Base-by-base conservation (phyloP, 1,140 invertebrate genomes). In the Sesamia nonagrioides region DNA sequence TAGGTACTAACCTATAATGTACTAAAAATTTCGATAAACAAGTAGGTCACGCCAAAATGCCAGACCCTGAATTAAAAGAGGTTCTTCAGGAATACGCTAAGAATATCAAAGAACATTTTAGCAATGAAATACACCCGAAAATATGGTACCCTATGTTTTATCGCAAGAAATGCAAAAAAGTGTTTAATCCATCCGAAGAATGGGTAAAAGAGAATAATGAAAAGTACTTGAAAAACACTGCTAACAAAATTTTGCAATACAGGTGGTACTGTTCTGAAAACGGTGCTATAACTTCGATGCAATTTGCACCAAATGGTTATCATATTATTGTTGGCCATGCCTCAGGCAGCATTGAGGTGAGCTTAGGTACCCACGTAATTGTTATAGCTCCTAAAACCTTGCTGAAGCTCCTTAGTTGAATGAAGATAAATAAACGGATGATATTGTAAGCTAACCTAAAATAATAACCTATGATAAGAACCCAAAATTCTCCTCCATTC, bases 111-210 rank as follows among this genome's bases (percentile, higher is more conserved):
- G 45, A 77, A 27, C 86, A 89, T 81, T 94, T 92, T 60, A 75
- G 88, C 63, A 89, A 89, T 82, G 90, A 90, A 80, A 73, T 82
- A 66, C 61, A 42, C 15, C 83, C 84, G 6, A 80, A 83, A 37
- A 68, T 84, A 73, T 93, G 91, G 91, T 93, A 92, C 78, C 90
- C 91, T 0, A 89, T 91, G 90, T 94, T 92, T 58, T 90, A 88
- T 80, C 68, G 84, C 37, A 82, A 84, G 1, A 81, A 33, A 61
- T 63, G 58, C 18, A 73, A 82, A 42, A 66, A 72, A 40, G 85
- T 84, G 27, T 61, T 74, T 45, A 69, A 81, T 72, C 72, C 77
- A 18, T 27, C 1, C 27, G 3, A 27, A 27, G 27, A 27, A 27
- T 94, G 92, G 92, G 79, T 92, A 6, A 87, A 89, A 60, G 84